Evolutionary conservation across 1,140 invertebrate genomes (phyloP).

Genomic region (Drosophila serrata): DNA sequence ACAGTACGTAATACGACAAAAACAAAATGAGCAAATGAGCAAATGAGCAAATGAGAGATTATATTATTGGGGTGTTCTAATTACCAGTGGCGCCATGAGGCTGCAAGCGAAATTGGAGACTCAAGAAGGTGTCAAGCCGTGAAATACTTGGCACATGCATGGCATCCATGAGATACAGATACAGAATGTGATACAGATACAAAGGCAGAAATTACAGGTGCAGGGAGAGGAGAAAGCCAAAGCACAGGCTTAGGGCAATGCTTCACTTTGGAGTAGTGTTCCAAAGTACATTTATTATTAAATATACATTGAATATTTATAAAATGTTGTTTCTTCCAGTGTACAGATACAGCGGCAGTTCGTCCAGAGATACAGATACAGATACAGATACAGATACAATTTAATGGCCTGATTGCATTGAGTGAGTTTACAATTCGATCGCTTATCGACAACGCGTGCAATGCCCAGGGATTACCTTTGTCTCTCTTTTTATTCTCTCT

Average conservation of each 20-base stretch:
- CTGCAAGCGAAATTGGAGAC: constrained; percentile 64
- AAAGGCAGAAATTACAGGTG: background rate
- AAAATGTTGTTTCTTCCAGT: background rate
- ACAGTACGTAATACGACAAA: constrained; percentile 5
- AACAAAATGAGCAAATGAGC: too few species aligned
- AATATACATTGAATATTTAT: background rate
- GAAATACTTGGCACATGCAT: constrained; percentile 37
- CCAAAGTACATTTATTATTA: background rate
- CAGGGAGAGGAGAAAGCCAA: background rate
- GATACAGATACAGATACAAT: constrained; percentile 48
- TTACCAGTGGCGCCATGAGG: constrained; percentile 71
- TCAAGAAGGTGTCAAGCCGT: constrained; percentile 25
- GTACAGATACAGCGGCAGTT: constrained; percentile 24
- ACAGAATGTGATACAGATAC: background rate
- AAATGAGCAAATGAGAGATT: constrained; percentile 1
- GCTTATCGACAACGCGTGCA: constrained; percentile 54
- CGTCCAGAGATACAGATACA: background rate
- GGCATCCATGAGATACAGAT: constrained; percentile 57
- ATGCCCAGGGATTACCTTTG: constrained; percentile 49
- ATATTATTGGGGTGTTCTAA: constrained; percentile 51
- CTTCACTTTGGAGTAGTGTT: background rate
- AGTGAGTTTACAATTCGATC: constrained; percentile 55
- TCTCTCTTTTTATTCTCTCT: constrained; percentile 11
- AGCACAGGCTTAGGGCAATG: background rate
- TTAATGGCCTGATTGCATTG: constrained; percentile 73